Conservation (phyloP, 1,140 invertebrate genomes). For the Drosophila fuyamai region DNA sequence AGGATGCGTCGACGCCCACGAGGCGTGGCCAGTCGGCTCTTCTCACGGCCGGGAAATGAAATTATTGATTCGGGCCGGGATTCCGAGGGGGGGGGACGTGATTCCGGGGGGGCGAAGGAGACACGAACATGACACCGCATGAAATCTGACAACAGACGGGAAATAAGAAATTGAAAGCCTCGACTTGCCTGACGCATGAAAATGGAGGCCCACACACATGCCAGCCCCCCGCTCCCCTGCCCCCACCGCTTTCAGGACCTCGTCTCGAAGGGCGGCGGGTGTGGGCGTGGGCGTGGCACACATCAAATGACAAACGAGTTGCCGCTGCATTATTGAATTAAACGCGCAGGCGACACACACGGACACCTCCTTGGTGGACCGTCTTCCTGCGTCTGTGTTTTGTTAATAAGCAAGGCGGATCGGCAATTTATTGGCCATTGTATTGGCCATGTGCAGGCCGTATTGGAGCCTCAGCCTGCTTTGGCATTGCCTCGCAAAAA, state of each 20-base stretch:
- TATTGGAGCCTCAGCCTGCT: not conserved
- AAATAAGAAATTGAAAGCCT: slow-evolving; percentile 68
- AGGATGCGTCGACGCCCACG: not conserved
- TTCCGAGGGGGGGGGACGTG: no score
- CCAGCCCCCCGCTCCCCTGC: not conserved
- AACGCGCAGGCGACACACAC: slow-evolving; percentile 43
- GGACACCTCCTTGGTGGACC: not conserved
- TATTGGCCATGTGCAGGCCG: slow-evolving; percentile 12
- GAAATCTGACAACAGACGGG: slow-evolving; percentile 69
- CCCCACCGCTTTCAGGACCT: not conserved
- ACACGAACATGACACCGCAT: slow-evolving; percentile 63
- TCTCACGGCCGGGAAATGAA: slow-evolving; percentile 43
- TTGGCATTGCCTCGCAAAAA: not conserved
- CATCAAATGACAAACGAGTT: slow-evolving; percentile 62
- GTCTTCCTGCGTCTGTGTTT: slow-evolving; percentile 6
- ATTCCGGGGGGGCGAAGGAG: not conserved
- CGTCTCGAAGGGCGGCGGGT: not conserved
- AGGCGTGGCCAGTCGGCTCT: slow-evolving; percentile 5
- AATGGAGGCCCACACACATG: slow-evolving; percentile 15
- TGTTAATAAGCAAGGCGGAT: slow-evolving; percentile 48
- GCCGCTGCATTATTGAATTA: slow-evolving; percentile 76
- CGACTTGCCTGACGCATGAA: slow-evolving; percentile 32
- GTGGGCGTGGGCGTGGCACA: slow-evolving; percentile 30
- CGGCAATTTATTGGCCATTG: slow-evolving; percentile 54
- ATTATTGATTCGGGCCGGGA: slow-evolving; percentile 52